phyloP scores from a whole-genome alignment of 2,113 vertebrate species.

The Pampusana beccarii region DNA sequence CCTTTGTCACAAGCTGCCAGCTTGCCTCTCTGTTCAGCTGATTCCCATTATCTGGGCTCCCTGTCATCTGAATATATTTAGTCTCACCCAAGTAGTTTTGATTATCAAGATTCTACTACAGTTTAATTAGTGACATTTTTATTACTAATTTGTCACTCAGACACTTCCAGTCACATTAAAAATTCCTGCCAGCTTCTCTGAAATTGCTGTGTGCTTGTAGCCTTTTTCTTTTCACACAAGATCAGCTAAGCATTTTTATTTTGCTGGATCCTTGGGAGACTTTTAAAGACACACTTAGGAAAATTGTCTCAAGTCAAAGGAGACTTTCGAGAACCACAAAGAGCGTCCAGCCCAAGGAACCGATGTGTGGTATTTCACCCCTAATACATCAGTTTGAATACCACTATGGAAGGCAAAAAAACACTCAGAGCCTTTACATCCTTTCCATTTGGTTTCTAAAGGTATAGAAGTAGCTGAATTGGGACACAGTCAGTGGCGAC shows the following conservation, averaged over 20 bases:
- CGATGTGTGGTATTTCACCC: neutral
- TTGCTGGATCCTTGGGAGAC: neutral
- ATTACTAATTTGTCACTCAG: slow-evolving; percentile 68
- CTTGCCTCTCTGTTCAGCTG: slow-evolving; percentile 30
- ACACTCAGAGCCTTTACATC: neutral
- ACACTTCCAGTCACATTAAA: slow-evolving; percentile 48
- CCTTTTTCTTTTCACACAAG: slow-evolving; percentile 30
- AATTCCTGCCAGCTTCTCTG: slow-evolving; percentile 46
- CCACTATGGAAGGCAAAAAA: neutral
- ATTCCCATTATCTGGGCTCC: slow-evolving; percentile 48
- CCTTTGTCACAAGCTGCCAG: slow-evolving; percentile 20
- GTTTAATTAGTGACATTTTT: slow-evolving; percentile 67
- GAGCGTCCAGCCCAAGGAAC: neutral
- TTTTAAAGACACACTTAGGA: slow-evolving; percentile 35
- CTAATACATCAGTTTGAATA: neutral
- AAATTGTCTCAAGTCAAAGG: neutral
- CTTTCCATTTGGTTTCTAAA: neutral
- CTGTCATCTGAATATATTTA: slow-evolving; percentile 40
- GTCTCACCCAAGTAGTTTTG: slow-evolving; percentile 66
- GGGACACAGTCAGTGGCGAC: neutral
- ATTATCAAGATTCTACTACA: slow-evolving; percentile 57
- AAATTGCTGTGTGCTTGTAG: slow-evolving; percentile 1
- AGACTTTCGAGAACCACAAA: neutral
- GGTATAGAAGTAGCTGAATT: neutral
- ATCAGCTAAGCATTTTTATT: slow-evolving; percentile 53